Conservation (phyloP, 2,797 vertebrate genomes). For the Allobates femoralis region DNA sequence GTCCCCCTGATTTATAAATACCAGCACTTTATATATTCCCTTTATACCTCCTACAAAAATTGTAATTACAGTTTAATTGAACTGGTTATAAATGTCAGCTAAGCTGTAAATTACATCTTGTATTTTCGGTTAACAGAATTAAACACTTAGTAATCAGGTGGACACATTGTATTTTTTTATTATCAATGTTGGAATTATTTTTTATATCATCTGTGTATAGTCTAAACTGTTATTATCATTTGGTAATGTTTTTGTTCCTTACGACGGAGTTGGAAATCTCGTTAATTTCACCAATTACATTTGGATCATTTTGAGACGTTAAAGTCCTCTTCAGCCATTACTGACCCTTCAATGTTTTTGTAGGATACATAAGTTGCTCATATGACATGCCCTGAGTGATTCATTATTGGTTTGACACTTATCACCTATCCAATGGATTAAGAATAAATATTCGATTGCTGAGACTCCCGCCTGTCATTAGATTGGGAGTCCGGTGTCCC, state of each 20-base stretch:
- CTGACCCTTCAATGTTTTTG: not conserved
- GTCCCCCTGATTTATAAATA: not conserved
- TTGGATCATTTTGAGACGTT: too few relatives aligned
- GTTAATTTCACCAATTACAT: not conserved
- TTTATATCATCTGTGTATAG: not conserved
- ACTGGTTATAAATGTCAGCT: slow-evolving; percentile 48
- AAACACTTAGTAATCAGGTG: not conserved
- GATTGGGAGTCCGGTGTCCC: too few relatives aligned
- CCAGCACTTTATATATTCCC: not conserved
- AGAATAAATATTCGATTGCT: too few relatives aligned
- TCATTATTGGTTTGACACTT: too few relatives aligned
- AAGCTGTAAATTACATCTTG: slow-evolving; percentile 66
- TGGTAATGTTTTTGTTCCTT: not conserved
- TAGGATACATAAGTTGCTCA: too few relatives aligned
- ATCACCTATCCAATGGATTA: too few relatives aligned
- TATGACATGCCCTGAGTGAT: too few relatives aligned
- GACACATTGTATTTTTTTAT: not conserved
- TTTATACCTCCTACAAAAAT: slow-evolving; percentile 21
- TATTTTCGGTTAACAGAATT: slow-evolving; percentile 50
- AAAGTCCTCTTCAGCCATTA: not conserved
- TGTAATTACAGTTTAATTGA: slow-evolving; percentile 31
- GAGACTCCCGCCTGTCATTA: too few relatives aligned
- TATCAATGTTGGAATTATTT: not conserved
- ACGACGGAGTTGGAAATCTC: too few relatives aligned
- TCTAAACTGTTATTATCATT: not conserved